Percentiles rank a stretch among this genome's conserved stretches.
phyloP scores from a whole-genome alignment of 2,888 invertebrate species.

The Flabesymbios commensalis region DNA sequence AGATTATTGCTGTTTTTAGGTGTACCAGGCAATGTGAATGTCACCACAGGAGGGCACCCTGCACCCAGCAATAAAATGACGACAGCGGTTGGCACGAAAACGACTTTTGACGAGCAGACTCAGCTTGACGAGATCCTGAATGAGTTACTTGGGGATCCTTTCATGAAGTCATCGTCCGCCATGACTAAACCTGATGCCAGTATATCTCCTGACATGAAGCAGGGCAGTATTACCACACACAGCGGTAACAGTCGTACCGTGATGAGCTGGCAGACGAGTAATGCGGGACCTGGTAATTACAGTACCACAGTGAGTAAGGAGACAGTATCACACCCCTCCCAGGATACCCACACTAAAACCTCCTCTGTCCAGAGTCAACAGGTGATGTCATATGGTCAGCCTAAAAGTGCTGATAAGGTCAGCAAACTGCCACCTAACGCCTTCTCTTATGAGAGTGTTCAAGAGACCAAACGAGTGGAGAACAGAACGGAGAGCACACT shows the following conservation, averaged over 20 bases:
- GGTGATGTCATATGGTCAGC: neutral
- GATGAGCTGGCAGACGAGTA: conserved; percentile 31
- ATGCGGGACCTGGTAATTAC: conserved; percentile 25
- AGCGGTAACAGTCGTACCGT: conserved; percentile 29
- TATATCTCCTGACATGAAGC: conserved; percentile 5
- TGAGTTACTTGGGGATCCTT: conserved; percentile 51
- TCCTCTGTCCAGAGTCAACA: conserved; percentile 22
- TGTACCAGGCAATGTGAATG: too few species aligned
- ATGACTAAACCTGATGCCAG: neutral
- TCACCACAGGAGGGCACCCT: too few species aligned
- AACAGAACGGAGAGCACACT: conserved; percentile 4
- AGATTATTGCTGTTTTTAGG: too few species aligned
- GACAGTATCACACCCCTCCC: conserved; percentile 22
- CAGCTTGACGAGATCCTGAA: conserved; percentile 58
- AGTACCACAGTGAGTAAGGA: conserved; percentile 29
- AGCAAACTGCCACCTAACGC: neutral
- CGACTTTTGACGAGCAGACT: conserved; percentile 22
- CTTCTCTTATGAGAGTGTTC: neutral
- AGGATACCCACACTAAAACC: conserved; percentile 19
- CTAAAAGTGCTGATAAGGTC: neutral
- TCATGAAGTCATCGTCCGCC: neutral
- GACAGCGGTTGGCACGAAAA: too few species aligned
- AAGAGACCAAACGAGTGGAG: neutral
- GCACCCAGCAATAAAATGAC: too few species aligned
- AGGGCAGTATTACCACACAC: conserved; percentile 32